Base-by-base conservation (phyloP, 2,113 vertebrate species). In the Ailuropoda melanoleuca region DNA sequence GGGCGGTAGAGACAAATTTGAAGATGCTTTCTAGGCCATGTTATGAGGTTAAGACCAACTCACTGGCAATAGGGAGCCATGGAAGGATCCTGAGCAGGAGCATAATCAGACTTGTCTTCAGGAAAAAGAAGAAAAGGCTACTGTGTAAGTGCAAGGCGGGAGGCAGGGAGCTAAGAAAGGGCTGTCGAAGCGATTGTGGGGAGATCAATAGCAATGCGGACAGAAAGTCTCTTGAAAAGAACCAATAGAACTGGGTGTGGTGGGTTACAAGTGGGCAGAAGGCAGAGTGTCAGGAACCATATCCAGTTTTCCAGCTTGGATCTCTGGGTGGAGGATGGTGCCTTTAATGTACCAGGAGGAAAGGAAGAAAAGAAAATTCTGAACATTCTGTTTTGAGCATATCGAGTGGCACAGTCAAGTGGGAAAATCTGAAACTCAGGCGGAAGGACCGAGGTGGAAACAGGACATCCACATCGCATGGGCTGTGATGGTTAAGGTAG, bases 91-190 rank as follows among this genome's bases (percentile, higher is more conserved):
- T 46, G 64, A 93, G 53, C 43, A 86, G 34, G 10, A 9, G 17
- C 88, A 34, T 56, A 77, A 92, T 43, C 56, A 82, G 13, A n/a
- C 66, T n/a, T 92, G 19, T 56, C 31, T 81, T 88, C 31, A 29
- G 6, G 1, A 53, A 55, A 43, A 34, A 34, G 68, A 75, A 80
- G 17, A 77, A 58, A 29, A 3, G 31, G 19, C 39, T 70, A 17
- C 53, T 15, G 4, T 39, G 24, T 55, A 39, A 39, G 31, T 50
- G n/a, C 62, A 24, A 62, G 26, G 91, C 15, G 10, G 15, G 24
- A 37, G 86, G 64, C 11, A 43, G 24, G 26, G 13, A 26, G 19
- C 10, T 46, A 24, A 11, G 92, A 19, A 0, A 14, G 37, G 21
- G 53, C n/a, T 60, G 8, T 3, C 3, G 26, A 15, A 0, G 24